Evolutionary conservation across 2,113 vertebrate species (phyloP).

Genomic region (Microcebus tavaratra): DNA sequence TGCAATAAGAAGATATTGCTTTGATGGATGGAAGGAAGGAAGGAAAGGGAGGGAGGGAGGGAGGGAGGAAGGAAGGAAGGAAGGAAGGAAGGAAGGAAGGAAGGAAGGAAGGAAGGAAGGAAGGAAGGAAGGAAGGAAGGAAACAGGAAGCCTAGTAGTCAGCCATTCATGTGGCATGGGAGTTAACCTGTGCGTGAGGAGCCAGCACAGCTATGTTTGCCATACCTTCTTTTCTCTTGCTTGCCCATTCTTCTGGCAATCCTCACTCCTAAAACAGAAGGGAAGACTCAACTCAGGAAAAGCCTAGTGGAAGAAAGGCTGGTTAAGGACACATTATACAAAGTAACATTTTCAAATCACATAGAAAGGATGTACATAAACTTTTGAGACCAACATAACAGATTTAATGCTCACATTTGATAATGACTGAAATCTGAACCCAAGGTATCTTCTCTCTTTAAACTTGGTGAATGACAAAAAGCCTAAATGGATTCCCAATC

Average conservation of each 20-base stretch:
- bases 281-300: not conserved
- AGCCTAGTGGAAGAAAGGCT: not conserved
- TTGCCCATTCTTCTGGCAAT: not conserved
- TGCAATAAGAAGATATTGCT: not conserved
- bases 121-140: no score
- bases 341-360: not conserved
- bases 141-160: not conserved
- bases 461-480: not conserved
- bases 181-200: not conserved
- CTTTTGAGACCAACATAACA: not conserved
- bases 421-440: not conserved
- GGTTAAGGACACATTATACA: not conserved
- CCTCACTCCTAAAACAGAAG: not conserved
- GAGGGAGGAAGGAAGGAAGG: no score
- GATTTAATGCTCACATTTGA: not conserved
- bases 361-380: not conserved
- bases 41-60: no score
- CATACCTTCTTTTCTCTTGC: not conserved
- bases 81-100: not conserved
- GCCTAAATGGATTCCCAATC: not conserved
- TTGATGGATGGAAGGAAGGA: not conserved
- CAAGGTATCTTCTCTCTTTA: not conserved
- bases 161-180: not conserved
- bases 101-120: accelerated
- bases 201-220: not conserved